Base-by-base conservation (phyloP, 2,888 invertebrate genomes). In the Megaustenia siamemsis region DNA sequence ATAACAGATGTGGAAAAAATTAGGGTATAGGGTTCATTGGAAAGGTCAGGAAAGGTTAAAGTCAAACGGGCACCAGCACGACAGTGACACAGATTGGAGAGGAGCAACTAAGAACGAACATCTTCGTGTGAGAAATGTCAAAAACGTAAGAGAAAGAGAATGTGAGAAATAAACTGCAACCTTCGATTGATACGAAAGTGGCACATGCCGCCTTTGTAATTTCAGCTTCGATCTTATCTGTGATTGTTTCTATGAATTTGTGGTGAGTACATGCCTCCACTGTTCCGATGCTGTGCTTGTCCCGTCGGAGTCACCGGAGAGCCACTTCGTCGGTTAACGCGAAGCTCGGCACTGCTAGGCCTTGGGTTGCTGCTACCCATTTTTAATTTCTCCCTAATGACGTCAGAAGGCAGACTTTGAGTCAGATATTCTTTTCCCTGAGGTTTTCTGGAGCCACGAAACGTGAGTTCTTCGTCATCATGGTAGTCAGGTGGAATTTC, bases 401-500 rank as follows among this genome's bases (percentile, higher is more conserved):
- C 79, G 66, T 84, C 83, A 60, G 82, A 66, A 1, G 85, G 84
- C 77, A 86, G 66, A 60, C 87, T 87, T 5, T 83, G 84, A 32
- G 83, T 77, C 24, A 82, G 81, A 40, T 56, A 63, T 18, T 83
- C 79, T 69, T 87, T 49, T 86, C 85, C 15, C 88, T 86, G 87
- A 87, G 87, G 69, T 78, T 76, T 66, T 85, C 83, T n/a, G 85
- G 69, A 24, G 82, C 83, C 10, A 69, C 69, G 15, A 21, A 68
- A 56, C 68, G 81, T 35, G 10, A 79, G 80, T 1, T 69, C 80
- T 43, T 88, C 86, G 6, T 88, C 88, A n/a, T 86, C 76, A 35
- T 88, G 86, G 49, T 90, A 90, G 77, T 90, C 90, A 0, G 90
- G 90, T 0, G 90, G 90, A 35, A 90, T 76, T 24, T 89, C 45